Base-by-base conservation (phyloP, 2,113 vertebrate genomes). In the Cebus imitator region DNA sequence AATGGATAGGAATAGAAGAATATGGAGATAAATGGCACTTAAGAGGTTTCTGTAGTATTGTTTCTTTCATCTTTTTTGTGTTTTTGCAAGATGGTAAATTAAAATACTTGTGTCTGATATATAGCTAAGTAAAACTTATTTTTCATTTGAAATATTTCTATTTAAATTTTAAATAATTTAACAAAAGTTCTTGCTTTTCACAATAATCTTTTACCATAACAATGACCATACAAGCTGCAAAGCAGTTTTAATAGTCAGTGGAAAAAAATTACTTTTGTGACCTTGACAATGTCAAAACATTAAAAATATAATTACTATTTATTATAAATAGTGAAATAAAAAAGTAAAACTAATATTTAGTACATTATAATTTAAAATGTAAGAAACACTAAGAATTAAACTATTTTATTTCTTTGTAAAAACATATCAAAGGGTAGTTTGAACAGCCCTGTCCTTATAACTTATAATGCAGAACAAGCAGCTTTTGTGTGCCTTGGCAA, bases 371-470 rank as follows among this genome's bases (percentile, higher is more conserved):
- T 76, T 89, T 79, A 73, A 73, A 85, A 48, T 50, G 78, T 93
- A 81, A 82, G 40, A 73, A 95, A 91, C 68, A 80, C 89, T 50
- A 35, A 85, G 30, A 94, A 78, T 87, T 95, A 70, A 84, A 23
- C 11, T 89, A 5, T 73, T 93, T 80, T 81, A 85, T 85, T 80
- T 93, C 45, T 93, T 76, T 94, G 27, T 85, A 80, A 76, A 92
- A 86, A 11, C 64, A 76, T 40, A 57, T 52, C 37, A 86, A 84
- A 70, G 40, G 23, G 8, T 90, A 76, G 30, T 90, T 89, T 76
- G 43, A 70, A 55, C 14, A 52, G 18, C 61, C 32, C 32, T 95
- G 89, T 50, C 30, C 45, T 72, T 4, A 14, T 57, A 55, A 79
- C 13, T 64, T 84, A 72, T 9, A 89, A 72, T 52, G 55, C 32